Evolutionary conservation across 2,888 invertebrate genomes (phyloP).

Genomic region (Himalopsyche anomala): DNA sequence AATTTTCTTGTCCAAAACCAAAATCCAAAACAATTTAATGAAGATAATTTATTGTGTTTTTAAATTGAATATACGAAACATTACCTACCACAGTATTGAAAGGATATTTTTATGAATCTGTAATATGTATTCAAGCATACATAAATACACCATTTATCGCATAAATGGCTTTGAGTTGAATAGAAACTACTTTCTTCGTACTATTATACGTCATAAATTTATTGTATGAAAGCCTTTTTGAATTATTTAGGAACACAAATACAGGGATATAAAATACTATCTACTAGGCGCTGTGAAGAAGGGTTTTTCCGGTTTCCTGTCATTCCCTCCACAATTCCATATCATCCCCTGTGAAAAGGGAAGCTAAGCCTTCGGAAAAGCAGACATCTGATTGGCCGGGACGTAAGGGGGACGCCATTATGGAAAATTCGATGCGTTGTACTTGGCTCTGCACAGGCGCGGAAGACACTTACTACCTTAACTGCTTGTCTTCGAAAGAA

Average conservation of each 20-base stretch:
- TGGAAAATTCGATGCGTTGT: constrained; percentile 60
- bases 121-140: not conserved
- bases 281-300: constrained; percentile 55
- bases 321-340: constrained; percentile 54
- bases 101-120: not conserved
- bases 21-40: too few relatives aligned
- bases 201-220: constrained; percentile 4
- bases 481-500: constrained; percentile 22
- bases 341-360: constrained; percentile 42
- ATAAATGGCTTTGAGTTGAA: not conserved
- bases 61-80: not conserved
- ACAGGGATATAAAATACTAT: constrained; percentile 28
- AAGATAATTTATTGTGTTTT: too few relatives aligned
- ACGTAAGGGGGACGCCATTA: constrained; percentile 50
- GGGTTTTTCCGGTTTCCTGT: constrained; percentile 62
- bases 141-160: not conserved
- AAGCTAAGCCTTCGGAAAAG: constrained; percentile 36
- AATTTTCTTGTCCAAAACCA: too few relatives aligned
- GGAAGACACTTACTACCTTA: constrained; percentile 28
- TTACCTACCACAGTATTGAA: not conserved
- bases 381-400: constrained; percentile 40
- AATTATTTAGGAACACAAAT: constrained; percentile 39
- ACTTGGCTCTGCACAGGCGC: constrained; percentile 61
- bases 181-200: not conserved
- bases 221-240: constrained; percentile 39